Base-by-base conservation (phyloP, 2,888 invertebrate genomes). In the Lasioglossum pauxillum region DNA sequence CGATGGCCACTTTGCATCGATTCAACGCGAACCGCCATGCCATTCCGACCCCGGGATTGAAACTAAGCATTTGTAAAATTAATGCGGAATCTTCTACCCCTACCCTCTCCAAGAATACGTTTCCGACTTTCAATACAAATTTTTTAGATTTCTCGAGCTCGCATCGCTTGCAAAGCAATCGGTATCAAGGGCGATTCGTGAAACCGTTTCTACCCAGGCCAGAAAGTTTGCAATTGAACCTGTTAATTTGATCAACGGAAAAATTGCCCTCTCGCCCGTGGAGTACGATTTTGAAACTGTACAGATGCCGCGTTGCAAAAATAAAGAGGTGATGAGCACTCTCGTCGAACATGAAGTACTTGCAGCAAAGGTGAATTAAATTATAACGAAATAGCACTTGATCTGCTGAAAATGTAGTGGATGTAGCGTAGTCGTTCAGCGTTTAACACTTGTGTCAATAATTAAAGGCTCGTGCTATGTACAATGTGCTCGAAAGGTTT, bases 1-100 rank as follows among this genome's bases (percentile, higher is more conserved):
- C 41, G 76, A 82, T 69, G 71, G 41, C 71, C 79, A 86, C 80
- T 90, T 88, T 87, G 82, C 77, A 71, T 72, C 67, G 64, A 76
- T 82, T 78, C 60, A 67, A 1, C 14, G 60, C 27, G 27, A 60
- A 27, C 27, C 27, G 5, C 57, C 57, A 12, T n/a, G n/a, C 57
- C n/a, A 57, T n/a, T 57, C 12, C n/a, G 57, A 57, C n/a, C 4
- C n/a, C 12, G 46, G 10, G 14, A 19, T 4, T 35, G 60, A 38
- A 72, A 82, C 38, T 73, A 72, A 78, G 12, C 57, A 12, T n/a
- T 57, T 14, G 23, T 27, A 19, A 46, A 73, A n/a, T 64, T 64
- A 64, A 64, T 5, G 7, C 27, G 64, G 64, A 31, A 7, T 31
- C 64, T 31, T 31, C 31, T 31, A 64, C n/a, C 57, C 12, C n/a